phyloP scores from a whole-genome alignment of 2,888 invertebrate genomes.

The Aelia acuminata region DNA sequence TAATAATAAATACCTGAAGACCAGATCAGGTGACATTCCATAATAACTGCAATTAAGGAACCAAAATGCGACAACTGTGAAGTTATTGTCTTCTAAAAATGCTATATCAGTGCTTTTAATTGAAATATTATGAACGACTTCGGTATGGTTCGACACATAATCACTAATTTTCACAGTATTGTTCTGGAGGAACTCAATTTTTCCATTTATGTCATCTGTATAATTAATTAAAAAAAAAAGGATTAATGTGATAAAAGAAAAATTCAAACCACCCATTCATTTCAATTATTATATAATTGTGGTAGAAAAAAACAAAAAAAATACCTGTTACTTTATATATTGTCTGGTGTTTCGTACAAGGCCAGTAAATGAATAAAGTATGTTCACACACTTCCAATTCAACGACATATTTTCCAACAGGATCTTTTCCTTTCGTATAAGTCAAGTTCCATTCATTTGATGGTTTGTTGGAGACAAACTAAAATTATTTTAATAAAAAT shows the following conservation, averaged over 20 bases:
- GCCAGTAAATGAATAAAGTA: constrained; percentile 31
- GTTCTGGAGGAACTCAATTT: constrained; percentile 77
- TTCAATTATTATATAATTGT: neutral
- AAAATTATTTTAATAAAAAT: neutral
- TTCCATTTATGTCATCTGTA: constrained; percentile 78
- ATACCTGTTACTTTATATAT: constrained; percentile 47
- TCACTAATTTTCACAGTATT: constrained; percentile 72
- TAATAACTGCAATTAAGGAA: constrained; percentile 83
- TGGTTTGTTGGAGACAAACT: neutral
- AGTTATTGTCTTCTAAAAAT: constrained; percentile 74
- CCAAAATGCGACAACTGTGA: constrained; percentile 79
- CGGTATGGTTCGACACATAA: constrained; percentile 77
- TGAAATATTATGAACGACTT: constrained; percentile 74
- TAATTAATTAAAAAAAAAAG: neutral
- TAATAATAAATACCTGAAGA: constrained; percentile 74
- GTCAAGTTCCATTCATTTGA: constrained; percentile 48
- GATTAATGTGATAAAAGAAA: neutral
- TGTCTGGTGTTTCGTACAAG: neutral
- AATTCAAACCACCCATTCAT: neutral
- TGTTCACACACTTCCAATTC: constrained; percentile 51
- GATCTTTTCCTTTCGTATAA: constrained; percentile 20
- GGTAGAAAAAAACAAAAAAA: neutral
- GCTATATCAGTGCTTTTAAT: constrained; percentile 76
- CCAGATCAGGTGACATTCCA: constrained; percentile 76
- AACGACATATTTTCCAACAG: constrained; percentile 20